These are phyloP conservation scores for Bembecia ichneumoniformis DNA, from an alignment of 2,888 invertebrate species.

Conservation along the genomic window DNA sequence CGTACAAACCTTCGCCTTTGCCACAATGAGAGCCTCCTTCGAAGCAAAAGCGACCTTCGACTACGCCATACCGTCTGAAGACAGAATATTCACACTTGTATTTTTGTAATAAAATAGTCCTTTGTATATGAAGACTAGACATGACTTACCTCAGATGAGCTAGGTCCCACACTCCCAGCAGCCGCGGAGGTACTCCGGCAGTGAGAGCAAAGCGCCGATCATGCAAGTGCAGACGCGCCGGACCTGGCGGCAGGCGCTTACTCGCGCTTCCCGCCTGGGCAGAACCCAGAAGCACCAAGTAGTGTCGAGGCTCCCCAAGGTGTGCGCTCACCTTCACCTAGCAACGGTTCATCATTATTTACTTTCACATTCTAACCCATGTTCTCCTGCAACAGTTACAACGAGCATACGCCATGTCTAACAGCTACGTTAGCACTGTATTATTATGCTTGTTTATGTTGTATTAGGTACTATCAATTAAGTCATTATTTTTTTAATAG, in stretches of 20 bases:
- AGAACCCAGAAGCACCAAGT: conserved; percentile 39
- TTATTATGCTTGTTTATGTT: not conserved
- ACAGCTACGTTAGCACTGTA: not conserved
- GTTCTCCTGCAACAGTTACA: too few relatives aligned
- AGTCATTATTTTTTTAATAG: too few relatives aligned
- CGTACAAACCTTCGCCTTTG: conserved; percentile 85
- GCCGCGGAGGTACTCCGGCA: conserved; percentile 84
- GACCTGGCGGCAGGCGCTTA: conserved; percentile 79
- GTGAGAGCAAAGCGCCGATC: conserved; percentile 85
- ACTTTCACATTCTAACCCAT: too few relatives aligned
- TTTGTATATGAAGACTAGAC: too few relatives aligned
- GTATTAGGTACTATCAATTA: too few relatives aligned
- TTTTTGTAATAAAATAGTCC: too few relatives aligned
- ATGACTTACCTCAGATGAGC: conserved; percentile 74
- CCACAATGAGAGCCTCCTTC: conserved; percentile 91
- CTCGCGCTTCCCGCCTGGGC: conserved; percentile 14
- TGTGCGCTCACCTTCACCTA: conserved; percentile 49
- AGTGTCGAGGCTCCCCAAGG: conserved; percentile 43
- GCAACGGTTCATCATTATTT: not conserved
- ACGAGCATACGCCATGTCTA: not conserved
- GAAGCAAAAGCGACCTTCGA: conserved; percentile 89
- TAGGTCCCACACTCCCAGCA: conserved; percentile 80
- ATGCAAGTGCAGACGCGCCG: conserved; percentile 85
- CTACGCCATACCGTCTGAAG: conserved; percentile 84
- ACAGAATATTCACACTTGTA: conserved; percentile 4